Base-by-base conservation (phyloP, 2,113 vertebrate genomes). In the Onychostoma macrolepis region DNA sequence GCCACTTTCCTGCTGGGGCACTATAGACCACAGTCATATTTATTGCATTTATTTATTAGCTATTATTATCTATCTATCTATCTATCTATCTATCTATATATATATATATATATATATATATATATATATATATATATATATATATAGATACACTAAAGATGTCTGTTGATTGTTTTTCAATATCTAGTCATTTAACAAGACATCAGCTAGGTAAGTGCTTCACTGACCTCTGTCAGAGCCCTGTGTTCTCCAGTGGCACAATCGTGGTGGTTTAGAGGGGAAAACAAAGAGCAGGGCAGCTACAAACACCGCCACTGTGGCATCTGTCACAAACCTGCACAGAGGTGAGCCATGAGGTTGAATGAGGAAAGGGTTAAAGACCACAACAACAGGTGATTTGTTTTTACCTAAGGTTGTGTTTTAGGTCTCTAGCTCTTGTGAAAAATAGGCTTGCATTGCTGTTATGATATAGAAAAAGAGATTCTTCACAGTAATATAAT, bases 211-310 rank as follows among this genome's bases (percentile, higher is more conserved):
- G 19, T 19, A 30, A 36, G 48, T 80, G 56, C 80, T 26, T 30
- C 1, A 41, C 78, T 61, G 48, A 93, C 93, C 93, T 87, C 90
- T 19, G 48, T 95, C 91, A 8, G 88, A 87, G 21, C 24, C 89
- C 84, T 88, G 89, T 26, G 50, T 65, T 69, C 90, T 95, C 91
- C 94, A 93, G 90, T 84, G 93, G 89, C 90, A 92, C 85, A 97
- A 94, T 3, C 80, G 90, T 6, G 97, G 97, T 26, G 93, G 96
- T 26, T 96, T 92, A 0, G 97, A 95, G 43, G 98, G 98, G 86
- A 98, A 82, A 45, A 99, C 84, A 72, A 99, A 99, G 56, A 99
- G 89, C 61, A 99, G 83, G 3, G 95, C 63, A 2, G 96, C 93
- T 28, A 97, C 90, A 28, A 97, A 96, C 50, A 97, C 65, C 5